A percentile compares a stretch with the other conserved stretches of the same genome.
These are phyloP conservation scores for Ichneumoninae sp. DNA, from an alignment of 2,888 invertebrate genomes.

Conservation along the genomic window DNA sequence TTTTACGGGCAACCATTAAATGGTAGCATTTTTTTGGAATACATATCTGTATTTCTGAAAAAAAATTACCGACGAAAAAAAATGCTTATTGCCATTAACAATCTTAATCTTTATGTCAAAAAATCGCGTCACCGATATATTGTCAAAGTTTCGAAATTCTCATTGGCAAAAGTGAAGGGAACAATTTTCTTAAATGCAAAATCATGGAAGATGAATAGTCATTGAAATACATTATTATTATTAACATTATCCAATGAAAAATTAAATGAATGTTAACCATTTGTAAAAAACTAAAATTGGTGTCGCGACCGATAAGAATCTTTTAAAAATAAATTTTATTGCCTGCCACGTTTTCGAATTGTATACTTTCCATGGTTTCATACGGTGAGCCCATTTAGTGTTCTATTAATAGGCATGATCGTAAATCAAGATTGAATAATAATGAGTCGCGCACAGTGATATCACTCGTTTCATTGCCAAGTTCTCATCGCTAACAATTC, in stretches of 20 bases:
- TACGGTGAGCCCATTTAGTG: conserved; percentile 62
- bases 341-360: conserved; percentile 5
- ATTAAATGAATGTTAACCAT: background rate
- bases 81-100: background rate
- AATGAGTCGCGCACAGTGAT: conserved; percentile 68
- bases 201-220: background rate
- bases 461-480: conserved; percentile 70
- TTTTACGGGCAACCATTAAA: background rate
- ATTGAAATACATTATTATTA: background rate
- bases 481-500: conserved; percentile 55
- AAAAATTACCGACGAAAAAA: background rate
- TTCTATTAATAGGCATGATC: conserved; percentile 71
- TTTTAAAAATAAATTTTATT: background rate
- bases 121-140: background rate
- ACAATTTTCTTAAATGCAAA: background rate
- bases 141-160: background rate
- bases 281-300: background rate
- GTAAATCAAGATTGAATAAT: conserved; percentile 73
- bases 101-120: background rate
- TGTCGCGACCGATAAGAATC: background rate
- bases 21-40: background rate
- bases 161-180: background rate
- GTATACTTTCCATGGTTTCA: conserved; percentile 59
- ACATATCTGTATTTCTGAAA: background rate
- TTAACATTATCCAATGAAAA: background rate